Conservation (phyloP, 1,140 invertebrate species). For the Ooceraea biroi region DNA sequence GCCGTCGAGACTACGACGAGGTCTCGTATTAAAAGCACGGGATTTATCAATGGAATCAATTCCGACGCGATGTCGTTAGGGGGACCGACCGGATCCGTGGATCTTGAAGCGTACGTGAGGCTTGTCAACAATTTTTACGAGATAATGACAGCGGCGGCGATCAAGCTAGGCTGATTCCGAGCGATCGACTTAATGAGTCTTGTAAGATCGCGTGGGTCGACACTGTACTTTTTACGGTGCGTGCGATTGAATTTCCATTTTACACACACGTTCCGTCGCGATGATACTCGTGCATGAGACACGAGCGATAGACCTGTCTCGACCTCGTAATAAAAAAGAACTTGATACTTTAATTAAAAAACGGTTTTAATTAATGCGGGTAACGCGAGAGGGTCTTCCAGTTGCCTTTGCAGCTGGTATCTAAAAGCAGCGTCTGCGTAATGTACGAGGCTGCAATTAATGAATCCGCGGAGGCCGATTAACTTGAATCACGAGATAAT, state of each 20-base stretch:
- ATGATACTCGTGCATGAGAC: conserved; percentile 5
- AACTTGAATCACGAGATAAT: too few species aligned
- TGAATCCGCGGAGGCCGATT: too few species aligned
- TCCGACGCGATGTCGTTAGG: conserved; percentile 18
- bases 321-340: background rate
- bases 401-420: too few species aligned
- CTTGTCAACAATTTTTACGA: conserved; percentile 13
- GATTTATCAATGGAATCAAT: conserved; percentile 33
- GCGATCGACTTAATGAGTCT: conserved; percentile 38
- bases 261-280: background rate
- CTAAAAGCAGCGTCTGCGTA: too few species aligned
- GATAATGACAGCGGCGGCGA: background rate
- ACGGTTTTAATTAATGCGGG: too few species aligned
- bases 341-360: too few species aligned
- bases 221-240: conserved; percentile 1
- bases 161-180: conserved; percentile 15
- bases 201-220: background rate
- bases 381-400: too few species aligned
- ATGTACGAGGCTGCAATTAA: too few species aligned
- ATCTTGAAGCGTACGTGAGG: background rate
- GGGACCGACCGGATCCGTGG: background rate
- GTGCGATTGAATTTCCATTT: conserved; percentile 31
- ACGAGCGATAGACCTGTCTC: background rate
- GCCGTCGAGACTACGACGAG: background rate
- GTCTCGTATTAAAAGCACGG: background rate